Evolutionary conservation across 2,888 invertebrate species (phyloP).

Genomic region (Euzophera pinguis): DNA sequence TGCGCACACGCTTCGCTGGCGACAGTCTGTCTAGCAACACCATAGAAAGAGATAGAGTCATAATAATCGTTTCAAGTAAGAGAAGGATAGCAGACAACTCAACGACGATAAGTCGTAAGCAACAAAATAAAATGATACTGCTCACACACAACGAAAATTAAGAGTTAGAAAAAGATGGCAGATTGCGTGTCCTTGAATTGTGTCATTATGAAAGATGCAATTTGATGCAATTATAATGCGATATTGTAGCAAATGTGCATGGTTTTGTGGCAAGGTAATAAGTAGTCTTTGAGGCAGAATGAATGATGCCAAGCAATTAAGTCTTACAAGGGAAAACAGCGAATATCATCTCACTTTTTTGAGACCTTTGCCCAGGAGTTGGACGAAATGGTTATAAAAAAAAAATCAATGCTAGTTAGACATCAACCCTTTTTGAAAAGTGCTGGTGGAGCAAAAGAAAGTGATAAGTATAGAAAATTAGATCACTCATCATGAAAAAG

Average conservation of each 20-base stretch:
- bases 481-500: too few species aligned
- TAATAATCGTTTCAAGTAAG: not conserved
- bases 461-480: too few species aligned
- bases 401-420: too few species aligned
- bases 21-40: constrained; percentile 30
- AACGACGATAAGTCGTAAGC: not conserved
- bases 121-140: not conserved
- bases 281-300: not conserved
- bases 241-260: constrained; percentile 8
- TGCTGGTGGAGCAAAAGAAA: too few species aligned
- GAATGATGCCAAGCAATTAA: not conserved
- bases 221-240: constrained; percentile 6
- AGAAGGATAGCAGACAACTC: not conserved
- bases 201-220: constrained; percentile 2
- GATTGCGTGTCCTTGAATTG: constrained; percentile 1
- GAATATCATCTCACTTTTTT: not conserved
- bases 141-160: not conserved
- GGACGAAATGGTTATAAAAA: too few species aligned
- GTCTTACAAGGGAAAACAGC: not conserved
- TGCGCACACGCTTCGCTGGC: constrained; percentile 20
- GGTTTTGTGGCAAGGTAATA: not conserved
- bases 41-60: constrained; percentile 17
- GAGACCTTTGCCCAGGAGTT: too few species aligned
- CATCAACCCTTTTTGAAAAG: too few species aligned
- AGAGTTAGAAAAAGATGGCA: not conserved